Base-by-base conservation (phyloP, 2,888 invertebrate genomes). In the Boloria selene region DNA sequence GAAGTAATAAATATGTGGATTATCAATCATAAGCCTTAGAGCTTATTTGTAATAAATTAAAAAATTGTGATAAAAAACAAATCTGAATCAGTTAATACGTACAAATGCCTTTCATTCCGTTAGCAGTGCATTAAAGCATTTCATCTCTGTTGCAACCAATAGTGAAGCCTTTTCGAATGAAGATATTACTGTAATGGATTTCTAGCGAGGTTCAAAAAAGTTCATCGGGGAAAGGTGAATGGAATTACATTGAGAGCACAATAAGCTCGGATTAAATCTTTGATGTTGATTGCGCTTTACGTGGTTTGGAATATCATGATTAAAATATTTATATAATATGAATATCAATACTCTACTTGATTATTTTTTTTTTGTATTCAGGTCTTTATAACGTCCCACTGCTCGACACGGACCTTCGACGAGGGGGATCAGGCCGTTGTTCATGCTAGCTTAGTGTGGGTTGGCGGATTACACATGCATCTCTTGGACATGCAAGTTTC, bases 151-250 rank as follows among this genome's bases (percentile, higher is more conserved):
- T 73, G 73, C 77, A 73, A 74, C 74, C 80, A 79, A 82, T 83
- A 83, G 75, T 78, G 77, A 79, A 80, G 74, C 78, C 76, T 73
- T 80, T 83, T 77, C 75, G 79, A 79, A 81, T 81, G 80, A 81
- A 79, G 80, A 79, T 81, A 84, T 82, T 84, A 82, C 72, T 62
- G 77, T 84, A 85, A 85, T 84, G 85, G 82, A 73, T 80, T 80
- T 74, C 73, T 70, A 70, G 73, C 65, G 68, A 71, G 72, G 69
- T 67, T 72, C 61, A 65, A 74, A 74, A 79, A 78, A 64, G 61
- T 53, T 58, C 68, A 67, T 67, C 64, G 68, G 61, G 45, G 67
- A 68, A 64, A 58, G 54, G 59, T 68, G 68, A 72, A 73, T 73
- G 69, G 71, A 64, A 72, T 75, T 68, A 68, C 62, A 61, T 38